Evolutionary conservation across 2,113 vertebrate species (phyloP).

Genomic region (Silurus meridionalis): DNA sequence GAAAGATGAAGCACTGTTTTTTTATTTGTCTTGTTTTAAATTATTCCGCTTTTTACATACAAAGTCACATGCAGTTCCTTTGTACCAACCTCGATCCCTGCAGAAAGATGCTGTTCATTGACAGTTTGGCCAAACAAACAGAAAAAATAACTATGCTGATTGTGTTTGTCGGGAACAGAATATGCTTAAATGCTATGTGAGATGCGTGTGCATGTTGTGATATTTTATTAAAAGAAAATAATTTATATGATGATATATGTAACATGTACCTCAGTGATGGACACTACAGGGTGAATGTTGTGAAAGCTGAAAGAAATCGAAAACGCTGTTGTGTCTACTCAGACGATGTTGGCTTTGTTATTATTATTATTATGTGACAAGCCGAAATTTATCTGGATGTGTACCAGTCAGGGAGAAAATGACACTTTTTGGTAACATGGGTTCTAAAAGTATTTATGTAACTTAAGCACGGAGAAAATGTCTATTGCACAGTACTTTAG

Average conservation of each 20-base stretch:
- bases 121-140: neutral
- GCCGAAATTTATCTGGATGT: neutral
- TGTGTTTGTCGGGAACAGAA: neutral
- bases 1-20: neutral
- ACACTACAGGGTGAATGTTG: neutral
- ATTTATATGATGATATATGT: neutral
- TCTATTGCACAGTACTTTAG: neutral
- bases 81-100: neutral
- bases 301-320: neutral
- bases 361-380: neutral
- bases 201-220: neutral
- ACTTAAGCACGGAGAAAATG: neutral
- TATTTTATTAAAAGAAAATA: neutral
- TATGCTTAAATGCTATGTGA: neutral
- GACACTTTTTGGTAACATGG: neutral
- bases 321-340: too few species aligned
- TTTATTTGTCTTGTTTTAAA: neutral
- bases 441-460: neutral
- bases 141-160: neutral
- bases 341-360: neutral
- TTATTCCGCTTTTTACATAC: neutral
- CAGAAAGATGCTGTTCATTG: neutral
- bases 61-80: neutral
- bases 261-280: constrained; percentile 28
- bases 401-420: neutral